phyloP scores from a whole-genome alignment of 2,797 vertebrate genomes.

The Melanotaenia nigrans region DNA sequence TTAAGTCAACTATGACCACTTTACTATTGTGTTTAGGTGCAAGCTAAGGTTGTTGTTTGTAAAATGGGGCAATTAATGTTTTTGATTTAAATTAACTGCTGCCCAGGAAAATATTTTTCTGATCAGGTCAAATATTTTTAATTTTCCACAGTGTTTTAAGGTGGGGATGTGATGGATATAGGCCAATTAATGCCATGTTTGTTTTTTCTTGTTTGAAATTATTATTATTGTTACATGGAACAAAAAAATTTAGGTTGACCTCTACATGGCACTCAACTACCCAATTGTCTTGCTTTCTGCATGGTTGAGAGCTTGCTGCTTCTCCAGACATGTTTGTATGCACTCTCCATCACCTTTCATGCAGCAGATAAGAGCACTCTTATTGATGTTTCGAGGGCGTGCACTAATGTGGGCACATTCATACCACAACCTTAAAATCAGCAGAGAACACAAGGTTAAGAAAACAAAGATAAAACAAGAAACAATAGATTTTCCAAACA shows the following conservation, averaged over 20 bases:
- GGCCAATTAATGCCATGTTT: background rate
- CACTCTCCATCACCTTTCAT: conserved; percentile 48
- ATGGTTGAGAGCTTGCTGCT: conserved; percentile 46
- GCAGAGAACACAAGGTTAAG: conserved; percentile 32
- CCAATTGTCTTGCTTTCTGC: conserved; percentile 18
- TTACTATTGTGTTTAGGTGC: background rate
- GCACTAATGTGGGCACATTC: conserved; percentile 53
- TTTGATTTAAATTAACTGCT: background rate
- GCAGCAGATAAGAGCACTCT: conserved; percentile 63
- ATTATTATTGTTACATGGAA: background rate
- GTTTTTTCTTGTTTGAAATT: background rate
- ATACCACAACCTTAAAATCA: conserved; percentile 49
- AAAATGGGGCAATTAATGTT: background rate
- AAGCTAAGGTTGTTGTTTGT: background rate
- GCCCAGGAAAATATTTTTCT: background rate
- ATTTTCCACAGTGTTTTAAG: background rate
- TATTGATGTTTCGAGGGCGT: conserved; percentile 65
- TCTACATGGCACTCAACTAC: conserved; percentile 1
- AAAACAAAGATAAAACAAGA: conserved; percentile 32
- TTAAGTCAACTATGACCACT: background rate
- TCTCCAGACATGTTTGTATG: conserved; percentile 56
- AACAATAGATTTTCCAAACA: conserved; percentile 26
- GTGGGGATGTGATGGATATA: background rate
- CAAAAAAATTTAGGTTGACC: conserved; percentile 1
- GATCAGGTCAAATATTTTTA: background rate